Conservation (phyloP, 2,113 vertebrate species). For the Melanotaenia duboulayi region DNA sequence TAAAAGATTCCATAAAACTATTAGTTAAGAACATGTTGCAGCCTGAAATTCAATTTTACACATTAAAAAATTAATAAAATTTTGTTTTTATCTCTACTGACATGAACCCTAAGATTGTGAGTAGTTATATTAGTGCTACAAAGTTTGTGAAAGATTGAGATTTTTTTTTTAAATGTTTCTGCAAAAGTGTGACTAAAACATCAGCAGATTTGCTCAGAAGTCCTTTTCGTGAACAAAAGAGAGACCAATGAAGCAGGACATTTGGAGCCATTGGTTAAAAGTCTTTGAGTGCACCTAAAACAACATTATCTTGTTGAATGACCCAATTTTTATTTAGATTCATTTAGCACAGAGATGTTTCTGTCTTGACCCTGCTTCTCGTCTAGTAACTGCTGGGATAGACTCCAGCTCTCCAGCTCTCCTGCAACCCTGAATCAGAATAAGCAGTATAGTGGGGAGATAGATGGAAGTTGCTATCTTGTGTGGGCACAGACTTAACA, state of each 20-base stretch:
- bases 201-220: neutral
- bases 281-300: too few species aligned
- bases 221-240: neutral
- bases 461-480: too few species aligned
- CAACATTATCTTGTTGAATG: too few species aligned
- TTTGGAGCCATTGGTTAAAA: too few species aligned
- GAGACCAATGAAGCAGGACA: too few species aligned
- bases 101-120: neutral
- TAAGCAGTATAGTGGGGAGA: too few species aligned
- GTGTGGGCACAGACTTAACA: neutral
- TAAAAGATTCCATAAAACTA: slow-evolving; percentile 28
- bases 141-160: neutral
- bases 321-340: too few species aligned
- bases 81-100: neutral
- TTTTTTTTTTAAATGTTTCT: neutral
- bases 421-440: too few species aligned
- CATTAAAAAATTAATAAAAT: neutral
- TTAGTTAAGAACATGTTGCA: neutral
- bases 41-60: neutral
- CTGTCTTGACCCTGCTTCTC: too few species aligned
- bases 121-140: neutral
- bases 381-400: too few species aligned
- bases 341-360: too few species aligned
- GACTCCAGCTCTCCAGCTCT: too few species aligned
- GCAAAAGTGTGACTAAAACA: neutral